Evolutionary conservation across 1,140 invertebrate species (phyloP), one percentile per base, ranked within the genome.

Genomic region (Procambarus clarkii): DNA sequence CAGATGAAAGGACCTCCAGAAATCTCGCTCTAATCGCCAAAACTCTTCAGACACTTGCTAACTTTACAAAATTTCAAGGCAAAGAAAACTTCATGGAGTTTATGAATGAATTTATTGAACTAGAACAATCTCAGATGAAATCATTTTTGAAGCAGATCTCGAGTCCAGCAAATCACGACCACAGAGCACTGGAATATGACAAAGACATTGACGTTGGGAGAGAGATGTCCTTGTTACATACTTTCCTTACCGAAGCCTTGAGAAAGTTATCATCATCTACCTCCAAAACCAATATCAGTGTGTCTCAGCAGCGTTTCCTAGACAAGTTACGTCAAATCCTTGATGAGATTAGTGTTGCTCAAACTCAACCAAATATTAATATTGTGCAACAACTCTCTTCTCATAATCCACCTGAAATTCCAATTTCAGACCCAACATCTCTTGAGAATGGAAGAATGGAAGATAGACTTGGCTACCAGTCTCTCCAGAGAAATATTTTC

Each of bases 31-130:
- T 99, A 80, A 97, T 99, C 48, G 98, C 98, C 50, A 99, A 99
- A 95, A 98, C 98, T 2, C 96, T 99, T 50, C 98, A 99, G 94
- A 98, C 98, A 1, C 94, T 98, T 93, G 98, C 98, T 1, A 98
- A 98, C 94, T 98, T 98, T 94, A 99, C 98, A 34, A 96, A 98
- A 92, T 99, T 99, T 95, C 98, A 98, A 94, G 98, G 98, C 88
- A 99, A 99, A 94, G 98, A 99, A 94, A 97, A 97, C 93, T 99
- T 98, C 94, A 99, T 99, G 98, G 98, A 98, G 94, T 99, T 99
- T 94, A 97, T 99, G 96, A 99, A 99, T 94, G 97, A 98, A 93
- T 98, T 99, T 94, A 96, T 99, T 48, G 98, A 98, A 94, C 96
- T 96, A 92, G 98, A 99, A 94, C 97, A 97, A 85, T 96, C 96